Percentiles rank a stretch among this genome's conserved stretches.
phyloP scores from a whole-genome alignment of 2,113 vertebrate species.

The Gobio gobio region DNA sequence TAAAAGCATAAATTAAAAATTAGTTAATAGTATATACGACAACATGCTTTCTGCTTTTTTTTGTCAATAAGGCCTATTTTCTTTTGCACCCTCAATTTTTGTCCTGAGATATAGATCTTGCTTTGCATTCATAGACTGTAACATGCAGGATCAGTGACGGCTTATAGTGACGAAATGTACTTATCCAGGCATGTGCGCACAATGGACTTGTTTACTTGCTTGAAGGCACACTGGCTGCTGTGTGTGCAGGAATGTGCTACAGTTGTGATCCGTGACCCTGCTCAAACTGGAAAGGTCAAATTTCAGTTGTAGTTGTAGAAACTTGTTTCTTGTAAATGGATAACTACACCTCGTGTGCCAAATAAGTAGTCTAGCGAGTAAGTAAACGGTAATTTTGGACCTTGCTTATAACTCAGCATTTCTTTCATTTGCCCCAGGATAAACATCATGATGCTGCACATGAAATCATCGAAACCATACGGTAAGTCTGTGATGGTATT shows the following conservation, averaged over 20 bases:
- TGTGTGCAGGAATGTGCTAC: constrained; percentile 7
- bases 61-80: neutral
- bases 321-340: constrained; percentile 30
- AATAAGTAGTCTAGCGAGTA: neutral
- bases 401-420: neutral
- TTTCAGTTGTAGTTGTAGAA: neutral
- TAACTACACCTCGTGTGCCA: neutral
- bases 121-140: neutral
- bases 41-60: neutral
- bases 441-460: constrained; percentile 99
- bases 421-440: constrained; percentile 80
- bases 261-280: neutral
- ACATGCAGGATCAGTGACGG: neutral
- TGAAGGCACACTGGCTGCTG: neutral
- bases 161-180: neutral
- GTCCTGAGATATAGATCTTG: neutral
- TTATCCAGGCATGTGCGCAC: neutral
- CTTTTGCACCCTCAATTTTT: neutral
- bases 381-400: neutral
- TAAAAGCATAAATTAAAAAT: neutral
- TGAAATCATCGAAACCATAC: constrained; percentile 98
- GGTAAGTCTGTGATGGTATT: constrained; percentile 75
- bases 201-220: neutral
- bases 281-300: neutral
- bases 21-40: neutral